Evolutionary conservation across 2,888 invertebrate genomes (phyloP).

Genomic region (Thymelicus lineola): DNA sequence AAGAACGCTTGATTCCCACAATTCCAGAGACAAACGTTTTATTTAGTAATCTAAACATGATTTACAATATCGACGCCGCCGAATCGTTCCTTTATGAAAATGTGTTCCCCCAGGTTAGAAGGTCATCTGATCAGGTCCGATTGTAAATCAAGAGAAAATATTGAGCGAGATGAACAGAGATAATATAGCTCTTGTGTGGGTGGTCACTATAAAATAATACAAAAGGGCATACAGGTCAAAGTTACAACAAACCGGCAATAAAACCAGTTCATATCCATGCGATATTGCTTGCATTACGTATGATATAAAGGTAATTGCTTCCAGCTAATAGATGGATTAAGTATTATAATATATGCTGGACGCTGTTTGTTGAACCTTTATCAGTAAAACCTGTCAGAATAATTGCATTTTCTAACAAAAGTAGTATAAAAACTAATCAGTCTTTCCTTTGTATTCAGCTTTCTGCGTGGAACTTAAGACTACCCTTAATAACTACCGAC

Average conservation of each 20-base stretch:
- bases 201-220: slow-evolving; percentile 55
- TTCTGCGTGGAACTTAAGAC: slow-evolving; percentile 16
- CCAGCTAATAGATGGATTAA: slow-evolving; percentile 15
- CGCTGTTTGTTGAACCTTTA: background rate
- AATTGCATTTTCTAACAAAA: background rate
- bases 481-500: background rate
- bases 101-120: slow-evolving; percentile 62
- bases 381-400: background rate
- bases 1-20: slow-evolving; percentile 21
- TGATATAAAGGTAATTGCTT: slow-evolving; percentile 37
- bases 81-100: slow-evolving; percentile 55
- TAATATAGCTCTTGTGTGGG: slow-evolving; percentile 54
- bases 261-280: slow-evolving; percentile 45
- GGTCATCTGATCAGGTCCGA: slow-evolving; percentile 74
- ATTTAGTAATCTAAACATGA: slow-evolving; percentile 34
- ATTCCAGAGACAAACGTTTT: slow-evolving; percentile 14
- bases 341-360: slow-evolving; percentile 7
- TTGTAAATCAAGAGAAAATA: slow-evolving; percentile 74
- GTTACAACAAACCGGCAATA: slow-evolving; percentile 46
- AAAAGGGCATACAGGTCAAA: slow-evolving; percentile 49
- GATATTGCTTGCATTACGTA: slow-evolving; percentile 37
- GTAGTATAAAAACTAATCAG: slow-evolving; percentile 1
- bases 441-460: slow-evolving; percentile 18
- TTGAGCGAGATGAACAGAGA: slow-evolving; percentile 68
- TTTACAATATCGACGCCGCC: slow-evolving; percentile 35